phyloP scores from a whole-genome alignment of 2,888 invertebrate species.

The Euplagia quadripunctaria region DNA sequence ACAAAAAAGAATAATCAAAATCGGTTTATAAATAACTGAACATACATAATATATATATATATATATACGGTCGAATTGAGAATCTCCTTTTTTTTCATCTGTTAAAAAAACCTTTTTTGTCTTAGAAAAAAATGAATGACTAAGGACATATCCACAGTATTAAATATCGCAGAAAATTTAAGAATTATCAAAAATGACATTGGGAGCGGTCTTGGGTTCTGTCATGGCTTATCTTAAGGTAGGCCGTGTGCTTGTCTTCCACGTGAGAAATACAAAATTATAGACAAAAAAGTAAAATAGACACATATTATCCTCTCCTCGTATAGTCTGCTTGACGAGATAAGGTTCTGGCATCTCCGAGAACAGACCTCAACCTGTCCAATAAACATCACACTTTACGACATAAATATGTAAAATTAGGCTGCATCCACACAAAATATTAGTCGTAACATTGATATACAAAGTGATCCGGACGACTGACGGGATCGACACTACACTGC shows the following conservation, averaged over 20 bases:
- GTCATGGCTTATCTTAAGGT: not conserved
- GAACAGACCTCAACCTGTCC: conserved; percentile 10
- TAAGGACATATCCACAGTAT: too few relatives aligned
- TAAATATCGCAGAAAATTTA: not conserved
- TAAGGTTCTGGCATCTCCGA: conserved; percentile 1
- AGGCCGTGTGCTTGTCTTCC: not conserved
- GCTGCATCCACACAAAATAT: conserved; percentile 22
- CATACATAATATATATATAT: too few relatives aligned
- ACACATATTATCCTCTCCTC: not conserved
- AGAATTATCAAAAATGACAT: not conserved
- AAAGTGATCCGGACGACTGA: conserved; percentile 45
- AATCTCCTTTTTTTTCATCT: too few relatives aligned
- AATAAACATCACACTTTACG: conserved; percentile 27
- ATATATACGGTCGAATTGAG: too few relatives aligned
- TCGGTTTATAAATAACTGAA: too few relatives aligned
- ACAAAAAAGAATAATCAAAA: too few relatives aligned
- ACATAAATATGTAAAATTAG: conserved; percentile 29
- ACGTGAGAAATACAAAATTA: not conserved
- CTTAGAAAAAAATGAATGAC: too few relatives aligned
- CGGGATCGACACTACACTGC: conserved; percentile 57
- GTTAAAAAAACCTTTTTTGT: too few relatives aligned
- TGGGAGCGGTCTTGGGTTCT: not conserved
- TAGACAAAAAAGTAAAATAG: not conserved
- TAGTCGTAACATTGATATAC: conserved; percentile 28
- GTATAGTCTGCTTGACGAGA: not conserved